phyloP scores from a whole-genome alignment of 1,140 invertebrate species.

The Acyrthosiphon pisum region DNA sequence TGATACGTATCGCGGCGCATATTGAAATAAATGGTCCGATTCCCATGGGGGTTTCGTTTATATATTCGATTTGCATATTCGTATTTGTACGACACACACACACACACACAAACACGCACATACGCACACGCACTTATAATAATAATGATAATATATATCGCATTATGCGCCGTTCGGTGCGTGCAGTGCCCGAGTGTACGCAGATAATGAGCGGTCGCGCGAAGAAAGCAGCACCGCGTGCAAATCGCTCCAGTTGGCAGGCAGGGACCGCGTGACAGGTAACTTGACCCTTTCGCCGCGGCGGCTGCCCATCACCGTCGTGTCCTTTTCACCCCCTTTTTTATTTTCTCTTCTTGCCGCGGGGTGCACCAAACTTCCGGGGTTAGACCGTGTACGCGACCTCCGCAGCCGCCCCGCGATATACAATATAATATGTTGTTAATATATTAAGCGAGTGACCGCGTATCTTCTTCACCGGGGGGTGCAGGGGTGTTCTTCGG shows the following conservation, averaged over 20 bases:
- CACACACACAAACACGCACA: not conserved
- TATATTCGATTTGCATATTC: conserved; percentile 51
- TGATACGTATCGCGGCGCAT: conserved; percentile 29
- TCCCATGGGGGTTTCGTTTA: conserved; percentile 48
- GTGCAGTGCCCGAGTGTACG: not conserved
- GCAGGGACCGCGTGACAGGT: conserved; percentile 54
- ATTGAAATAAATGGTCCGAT: conserved; percentile 57
- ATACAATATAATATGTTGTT: conserved; percentile 27
- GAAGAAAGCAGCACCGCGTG: conserved; percentile 41
- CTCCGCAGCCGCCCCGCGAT: conserved; percentile 17
- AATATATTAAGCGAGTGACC: conserved; percentile 11
- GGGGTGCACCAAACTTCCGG: conserved; percentile 46
- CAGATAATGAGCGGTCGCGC: conserved; percentile 37
- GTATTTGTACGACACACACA: not conserved
- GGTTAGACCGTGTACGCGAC: conserved; percentile 55
- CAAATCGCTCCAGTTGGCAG: conserved; percentile 56
- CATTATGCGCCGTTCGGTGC: not conserved
- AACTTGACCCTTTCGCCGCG: conserved; percentile 54
- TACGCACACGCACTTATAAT: not conserved
- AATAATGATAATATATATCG: not conserved
- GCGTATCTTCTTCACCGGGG: not conserved
- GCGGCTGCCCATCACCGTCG: conserved; percentile 1
- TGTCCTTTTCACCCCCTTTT: conserved; percentile 54
- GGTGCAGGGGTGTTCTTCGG: not conserved
- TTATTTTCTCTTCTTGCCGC: not conserved